phyloP scores from a whole-genome alignment of 1,140 invertebrate species.

The Heliconius himera region DNA sequence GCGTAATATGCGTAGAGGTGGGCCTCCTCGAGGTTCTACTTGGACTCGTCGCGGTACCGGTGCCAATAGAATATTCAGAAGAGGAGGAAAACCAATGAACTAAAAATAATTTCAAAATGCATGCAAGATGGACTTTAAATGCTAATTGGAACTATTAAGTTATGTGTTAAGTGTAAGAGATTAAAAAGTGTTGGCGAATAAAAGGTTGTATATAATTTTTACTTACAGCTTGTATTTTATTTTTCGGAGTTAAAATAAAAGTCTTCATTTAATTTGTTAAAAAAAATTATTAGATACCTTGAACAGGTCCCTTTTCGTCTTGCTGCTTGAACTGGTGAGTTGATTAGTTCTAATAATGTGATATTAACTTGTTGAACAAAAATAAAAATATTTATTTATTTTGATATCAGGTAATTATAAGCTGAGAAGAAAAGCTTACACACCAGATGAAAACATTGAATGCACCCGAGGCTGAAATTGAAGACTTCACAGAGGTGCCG shows the following conservation, averaged over 20 bases:
- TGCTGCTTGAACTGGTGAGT: constrained; percentile 61
- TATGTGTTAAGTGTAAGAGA: constrained; percentile 65
- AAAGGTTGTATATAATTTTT: constrained; percentile 76
- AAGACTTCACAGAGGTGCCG: constrained; percentile 26
- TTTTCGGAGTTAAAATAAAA: constrained; percentile 64
- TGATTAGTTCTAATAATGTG: constrained; percentile 55
- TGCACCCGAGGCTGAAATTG: background rate
- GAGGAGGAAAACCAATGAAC: constrained; percentile 68
- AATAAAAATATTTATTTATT: constrained; percentile 48
- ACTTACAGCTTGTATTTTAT: constrained; percentile 73
- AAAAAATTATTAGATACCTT: constrained; percentile 57
- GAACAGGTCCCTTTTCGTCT: constrained; percentile 49
- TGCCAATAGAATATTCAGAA: constrained; percentile 62
- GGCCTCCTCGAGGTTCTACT: constrained; percentile 55
- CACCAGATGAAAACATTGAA: background rate
- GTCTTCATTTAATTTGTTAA: constrained; percentile 60
- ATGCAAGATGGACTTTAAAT: constrained; percentile 52
- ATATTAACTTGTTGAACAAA: constrained; percentile 46
- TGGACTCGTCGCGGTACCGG: constrained; percentile 59
- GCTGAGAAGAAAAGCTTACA: background rate
- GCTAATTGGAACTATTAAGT: constrained; percentile 42
- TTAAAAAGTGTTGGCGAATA: constrained; percentile 58
- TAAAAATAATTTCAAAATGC: constrained; percentile 49
- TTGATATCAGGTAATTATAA: constrained; percentile 65
- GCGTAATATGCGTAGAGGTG: constrained; percentile 49